These are phyloP conservation scores for Callocephalon fimbriatum DNA, from an alignment of 2,113 vertebrate genomes.

Conservation along the genomic window DNA sequence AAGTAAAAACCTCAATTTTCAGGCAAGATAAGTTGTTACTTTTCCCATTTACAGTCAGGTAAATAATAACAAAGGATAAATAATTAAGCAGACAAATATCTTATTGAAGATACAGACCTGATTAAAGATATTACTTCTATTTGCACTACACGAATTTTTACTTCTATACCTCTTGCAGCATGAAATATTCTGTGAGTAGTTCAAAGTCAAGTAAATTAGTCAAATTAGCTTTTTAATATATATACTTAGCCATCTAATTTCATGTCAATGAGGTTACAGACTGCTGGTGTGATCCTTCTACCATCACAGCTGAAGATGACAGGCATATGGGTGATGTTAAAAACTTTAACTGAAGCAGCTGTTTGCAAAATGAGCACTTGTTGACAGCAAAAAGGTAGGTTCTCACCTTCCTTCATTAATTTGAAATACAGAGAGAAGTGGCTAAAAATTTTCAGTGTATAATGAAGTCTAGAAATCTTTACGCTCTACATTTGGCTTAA, in stretches of 20 bases:
- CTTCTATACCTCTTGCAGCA: neutral
- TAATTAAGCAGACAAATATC: neutral
- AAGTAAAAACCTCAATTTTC: neutral
- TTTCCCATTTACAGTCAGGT: neutral
- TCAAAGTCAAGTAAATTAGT: neutral
- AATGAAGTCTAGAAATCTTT: neutral
- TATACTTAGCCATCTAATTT: neutral
- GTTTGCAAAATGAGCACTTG: constrained; percentile 32
- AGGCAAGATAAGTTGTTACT: neutral
- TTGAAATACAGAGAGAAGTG: neutral
- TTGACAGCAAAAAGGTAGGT: neutral
- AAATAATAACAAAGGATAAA: neutral
- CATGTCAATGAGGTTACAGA: neutral
- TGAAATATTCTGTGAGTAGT: neutral
- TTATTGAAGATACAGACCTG: neutral
- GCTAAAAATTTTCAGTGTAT: neutral
- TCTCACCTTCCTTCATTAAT: neutral
- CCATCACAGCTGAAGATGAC: neutral
- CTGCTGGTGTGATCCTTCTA: neutral
- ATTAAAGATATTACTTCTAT: neutral
- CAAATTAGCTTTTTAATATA: neutral
- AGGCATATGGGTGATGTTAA: constrained; percentile 1
- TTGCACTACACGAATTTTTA: neutral
- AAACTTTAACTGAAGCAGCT: constrained; percentile 22
- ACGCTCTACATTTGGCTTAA: neutral